Evolutionary conservation across 2,888 invertebrate genomes (phyloP).

Genomic region (Heterodera filipjevi): DNA sequence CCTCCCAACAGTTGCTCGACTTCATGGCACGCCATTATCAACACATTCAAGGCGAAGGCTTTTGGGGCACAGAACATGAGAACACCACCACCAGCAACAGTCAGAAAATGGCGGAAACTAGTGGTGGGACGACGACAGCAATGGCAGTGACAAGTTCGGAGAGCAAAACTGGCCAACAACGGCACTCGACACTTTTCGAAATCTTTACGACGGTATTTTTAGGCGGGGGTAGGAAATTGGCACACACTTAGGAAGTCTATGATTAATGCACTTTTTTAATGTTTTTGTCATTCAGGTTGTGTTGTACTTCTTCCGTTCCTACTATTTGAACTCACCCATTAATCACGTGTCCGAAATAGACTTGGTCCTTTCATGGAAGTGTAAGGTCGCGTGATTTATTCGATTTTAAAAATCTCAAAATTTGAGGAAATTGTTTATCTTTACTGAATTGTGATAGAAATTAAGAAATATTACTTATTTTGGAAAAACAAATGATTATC

Average conservation of each 20-base stretch:
- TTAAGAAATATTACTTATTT: too few species aligned
- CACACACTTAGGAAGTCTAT: not conserved
- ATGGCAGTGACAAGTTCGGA: conserved; percentile 27
- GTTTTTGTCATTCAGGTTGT: too few species aligned
- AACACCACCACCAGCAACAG: not conserved
- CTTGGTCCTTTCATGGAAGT: conserved; percentile 58
- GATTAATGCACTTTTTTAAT: not conserved
- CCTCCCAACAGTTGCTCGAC: conserved; percentile 68
- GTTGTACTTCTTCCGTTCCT: conserved; percentile 80
- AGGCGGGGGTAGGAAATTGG: not conserved
- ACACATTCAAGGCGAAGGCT: conserved; percentile 75
- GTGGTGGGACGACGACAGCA: conserved; percentile 8
- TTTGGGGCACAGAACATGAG: conserved; percentile 48
- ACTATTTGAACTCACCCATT: conserved; percentile 76
- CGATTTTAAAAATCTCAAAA: not conserved
- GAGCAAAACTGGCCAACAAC: conserved; percentile 27
- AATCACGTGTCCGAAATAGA: conserved; percentile 58
- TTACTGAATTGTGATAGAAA: too few species aligned
- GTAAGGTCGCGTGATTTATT: conserved; percentile 44
- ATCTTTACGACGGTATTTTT: conserved; percentile 39
- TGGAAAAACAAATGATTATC: not conserved
- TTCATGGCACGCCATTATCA: conserved; percentile 78
- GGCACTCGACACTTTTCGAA: conserved; percentile 41
- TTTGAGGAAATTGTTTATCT: too few species aligned
- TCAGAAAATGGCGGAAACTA: too few species aligned